These are phyloP conservation scores for Clarias gariepinus DNA, from an alignment of 2,113 vertebrate species.

Conservation along the genomic window DNA sequence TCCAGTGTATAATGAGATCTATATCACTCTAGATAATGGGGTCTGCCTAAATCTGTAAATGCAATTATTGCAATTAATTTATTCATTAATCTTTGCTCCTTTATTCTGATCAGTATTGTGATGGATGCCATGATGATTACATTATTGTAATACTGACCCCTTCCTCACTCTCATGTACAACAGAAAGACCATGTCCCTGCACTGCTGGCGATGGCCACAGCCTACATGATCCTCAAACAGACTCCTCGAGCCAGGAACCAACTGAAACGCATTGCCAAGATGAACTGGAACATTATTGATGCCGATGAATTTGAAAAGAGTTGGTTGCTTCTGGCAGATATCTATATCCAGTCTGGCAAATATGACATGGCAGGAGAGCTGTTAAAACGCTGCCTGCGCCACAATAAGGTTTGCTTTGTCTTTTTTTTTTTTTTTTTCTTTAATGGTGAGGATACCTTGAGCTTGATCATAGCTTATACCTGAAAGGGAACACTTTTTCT, in stretches of 20 bases:
- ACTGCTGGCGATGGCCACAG: constrained; percentile 93
- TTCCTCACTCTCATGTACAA: constrained; percentile 25
- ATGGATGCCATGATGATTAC: background rate
- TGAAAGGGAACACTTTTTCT: background rate
- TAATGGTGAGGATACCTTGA: background rate
- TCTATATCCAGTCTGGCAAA: constrained; percentile 96
- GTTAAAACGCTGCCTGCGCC: constrained; percentile 85
- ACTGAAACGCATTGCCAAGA: constrained; percentile 92
- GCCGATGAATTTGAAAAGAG: constrained; percentile 98
- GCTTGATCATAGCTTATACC: background rate
- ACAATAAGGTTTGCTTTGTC: constrained; percentile 81
- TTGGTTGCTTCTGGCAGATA: constrained; percentile 94
- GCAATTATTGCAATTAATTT: background rate
- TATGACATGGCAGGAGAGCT: constrained; percentile 93
- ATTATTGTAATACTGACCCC: background rate
- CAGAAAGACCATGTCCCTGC: constrained; percentile 95
- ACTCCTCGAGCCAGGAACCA: constrained; percentile 92
- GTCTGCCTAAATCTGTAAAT: too few relatives aligned
- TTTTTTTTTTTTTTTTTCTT: background rate
- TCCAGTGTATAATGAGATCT: too few relatives aligned
- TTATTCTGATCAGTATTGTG: background rate
- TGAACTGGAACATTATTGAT: constrained; percentile 92
- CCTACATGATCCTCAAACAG: constrained; percentile 96
- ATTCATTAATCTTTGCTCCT: background rate
- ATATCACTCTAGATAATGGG: too few relatives aligned